Evolutionary conservation across 2,888 invertebrate species (phyloP).

Genomic region (Thelaira solivaga): DNA sequence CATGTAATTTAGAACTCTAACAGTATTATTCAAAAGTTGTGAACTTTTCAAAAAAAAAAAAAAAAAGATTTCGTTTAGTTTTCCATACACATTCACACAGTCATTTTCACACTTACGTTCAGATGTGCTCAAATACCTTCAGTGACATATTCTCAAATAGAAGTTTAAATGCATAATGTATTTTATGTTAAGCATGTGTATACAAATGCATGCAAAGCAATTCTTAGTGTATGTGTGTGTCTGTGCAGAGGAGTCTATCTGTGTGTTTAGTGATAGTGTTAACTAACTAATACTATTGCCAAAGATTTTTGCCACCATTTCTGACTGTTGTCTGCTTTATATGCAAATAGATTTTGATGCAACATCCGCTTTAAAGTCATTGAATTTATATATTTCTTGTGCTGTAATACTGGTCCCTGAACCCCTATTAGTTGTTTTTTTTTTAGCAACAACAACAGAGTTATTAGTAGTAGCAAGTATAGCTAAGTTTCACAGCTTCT

Average conservation of each 20-base stretch:
- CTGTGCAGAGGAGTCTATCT: no score
- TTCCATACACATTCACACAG: not conserved
- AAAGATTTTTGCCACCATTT: conserved; percentile 53
- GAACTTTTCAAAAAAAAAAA: conserved; percentile 23
- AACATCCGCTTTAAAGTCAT: conserved; percentile 56
- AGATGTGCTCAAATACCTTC: not conserved
- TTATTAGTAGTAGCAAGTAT: not conserved
- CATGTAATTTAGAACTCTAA: conserved; percentile 5
- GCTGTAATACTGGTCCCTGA: no score
- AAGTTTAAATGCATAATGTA: conserved; percentile 23
- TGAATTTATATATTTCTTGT: conserved; percentile 24
- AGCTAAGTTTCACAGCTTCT: not conserved
- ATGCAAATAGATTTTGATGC: conserved; percentile 60
- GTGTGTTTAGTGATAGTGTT: conserved; percentile 24
- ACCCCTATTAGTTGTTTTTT: not conserved
- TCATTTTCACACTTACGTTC: not conserved
- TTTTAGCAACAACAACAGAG: not conserved
- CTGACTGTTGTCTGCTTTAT: conserved; percentile 47
- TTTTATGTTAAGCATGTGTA: not conserved
- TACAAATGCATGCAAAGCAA: not conserved
- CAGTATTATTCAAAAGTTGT: not conserved
- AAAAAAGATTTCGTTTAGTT: not conserved
- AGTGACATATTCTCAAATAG: conserved; percentile 3
- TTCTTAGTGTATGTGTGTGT: not conserved
- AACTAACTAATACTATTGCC: conserved; percentile 55